Evolutionary conservation across 2,113 vertebrate genomes (phyloP), one percentile per base, ranked within the genome.

Genomic region (Xiphophorus maculatus): DNA sequence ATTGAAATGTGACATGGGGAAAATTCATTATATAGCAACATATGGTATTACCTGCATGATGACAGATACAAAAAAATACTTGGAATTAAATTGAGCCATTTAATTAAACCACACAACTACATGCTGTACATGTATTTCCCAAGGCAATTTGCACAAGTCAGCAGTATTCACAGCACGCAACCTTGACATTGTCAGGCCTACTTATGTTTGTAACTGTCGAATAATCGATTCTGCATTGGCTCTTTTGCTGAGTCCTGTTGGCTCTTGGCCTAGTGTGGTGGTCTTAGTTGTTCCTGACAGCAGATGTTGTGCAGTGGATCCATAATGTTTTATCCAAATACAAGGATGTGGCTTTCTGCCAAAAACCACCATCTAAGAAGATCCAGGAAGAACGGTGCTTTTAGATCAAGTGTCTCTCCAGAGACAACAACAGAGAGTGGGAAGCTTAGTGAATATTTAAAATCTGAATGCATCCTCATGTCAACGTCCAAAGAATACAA

Each of bases 261-360:
- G 89, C 82, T 78, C 30, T 25, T 10, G 64, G 81, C 87, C 88
- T 44, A 3, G 68, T 40, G n/a, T 17, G 32, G 66, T 66, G 74
- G 72, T 82, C 74, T 83, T 69, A 81, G 77, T 75, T 70, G 80
- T 73, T 71, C 69, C 71, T 72, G 73, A 84, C 80, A 84, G 85
- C 73, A 76, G 80, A 79, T 83, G 79, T 48, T 61, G 69, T 80
- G 81, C 76, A 73, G 69, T 77, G 71, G 64, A 72, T 71, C 79
- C 69, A 69, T 80, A 61, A 89, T 90, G 83, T 84, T 89, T 89
- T 81, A 83, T 88, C 77, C 77, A 87, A 69, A 70, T 66, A 88
- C 86, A 71, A 76, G 66, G 62, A 84, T 75, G 73, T 86, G 81
- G 84, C 81, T 76, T 83, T 73, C 64, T 60, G 74, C 84, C 86